Percentiles rank a stretch among this genome's conserved stretches.
Evolutionary conservation across 1,140 invertebrate genomes (phyloP).

Genomic region (Ostrea edulis): DNA sequence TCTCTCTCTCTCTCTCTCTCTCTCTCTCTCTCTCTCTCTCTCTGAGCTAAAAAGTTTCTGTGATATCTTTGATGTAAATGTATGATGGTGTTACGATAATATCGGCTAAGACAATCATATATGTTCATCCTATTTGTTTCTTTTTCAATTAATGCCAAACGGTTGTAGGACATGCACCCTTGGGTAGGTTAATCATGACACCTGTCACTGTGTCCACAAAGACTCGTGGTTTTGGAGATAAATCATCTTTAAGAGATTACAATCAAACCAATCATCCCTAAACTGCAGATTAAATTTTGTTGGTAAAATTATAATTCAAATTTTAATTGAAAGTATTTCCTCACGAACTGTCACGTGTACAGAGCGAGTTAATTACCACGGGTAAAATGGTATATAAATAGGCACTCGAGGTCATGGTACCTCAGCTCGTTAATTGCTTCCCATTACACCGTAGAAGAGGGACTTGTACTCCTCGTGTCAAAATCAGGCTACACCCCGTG

Average conservation of each 20-base stretch:
- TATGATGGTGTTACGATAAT: slow-evolving; percentile 17
- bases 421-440: slow-evolving; percentile 1
- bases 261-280: slow-evolving; percentile 24
- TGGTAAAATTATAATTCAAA: background rate
- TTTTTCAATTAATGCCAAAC: slow-evolving; percentile 15
- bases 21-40: too few relatives aligned
- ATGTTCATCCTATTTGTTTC: background rate
- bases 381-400: background rate
- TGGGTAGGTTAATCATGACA: slow-evolving; percentile 12
- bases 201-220: background rate
- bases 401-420: background rate
- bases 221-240: background rate
- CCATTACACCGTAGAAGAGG: background rate
- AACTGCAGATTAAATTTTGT: background rate
- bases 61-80: background rate
- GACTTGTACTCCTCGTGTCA: slow-evolving; percentile 11
- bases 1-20: too few relatives aligned
- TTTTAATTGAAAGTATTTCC: slow-evolving; percentile 33
- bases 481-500: slow-evolving; percentile 7
- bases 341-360: background rate
- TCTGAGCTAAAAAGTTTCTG: background rate
- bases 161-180: background rate
- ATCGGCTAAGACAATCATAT: background rate
- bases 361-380: background rate
- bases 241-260: slow-evolving; percentile 11